Percentiles rank a stretch among this genome's conserved stretches.
These are phyloP conservation scores for Proales similis DNA, from an alignment of 1,140 invertebrate species.

Conservation along the genomic window DNA sequence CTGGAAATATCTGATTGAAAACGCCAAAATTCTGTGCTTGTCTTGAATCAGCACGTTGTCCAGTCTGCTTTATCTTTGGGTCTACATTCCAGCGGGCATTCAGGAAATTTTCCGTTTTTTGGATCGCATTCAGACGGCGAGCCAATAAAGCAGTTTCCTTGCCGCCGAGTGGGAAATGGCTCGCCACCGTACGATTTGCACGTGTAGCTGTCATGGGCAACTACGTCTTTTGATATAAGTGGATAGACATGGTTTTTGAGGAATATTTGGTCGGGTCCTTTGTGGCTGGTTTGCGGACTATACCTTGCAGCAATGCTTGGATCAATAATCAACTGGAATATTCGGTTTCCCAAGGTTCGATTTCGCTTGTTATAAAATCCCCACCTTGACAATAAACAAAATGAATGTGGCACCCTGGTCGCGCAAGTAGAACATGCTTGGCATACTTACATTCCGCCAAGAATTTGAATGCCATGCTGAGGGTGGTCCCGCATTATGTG, in stretches of 20 bases:
- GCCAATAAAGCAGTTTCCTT: slow-evolving; percentile 24
- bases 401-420: background rate
- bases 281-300: background rate
- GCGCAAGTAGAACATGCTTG: background rate
- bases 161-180: slow-evolving; percentile 7
- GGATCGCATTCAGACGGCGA: background rate
- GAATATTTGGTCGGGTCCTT: slow-evolving; percentile 18
- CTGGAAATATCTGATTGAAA: too few species aligned
- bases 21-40: too few species aligned
- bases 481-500: slow-evolving; percentile 30
- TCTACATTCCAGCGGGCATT: slow-evolving; percentile 11
- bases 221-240: background rate
- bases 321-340: background rate
- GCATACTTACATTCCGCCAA: slow-evolving; percentile 33
- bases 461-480: slow-evolving; percentile 1
- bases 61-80: slow-evolving; percentile 9
- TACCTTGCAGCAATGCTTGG: background rate
- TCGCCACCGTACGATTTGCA: slow-evolving; percentile 12
- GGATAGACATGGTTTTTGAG: slow-evolving; percentile 10
- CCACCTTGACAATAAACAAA: slow-evolving; percentile 2
- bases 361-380: background rate
- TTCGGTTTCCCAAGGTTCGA: background rate
- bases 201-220: slow-evolving; percentile 23
- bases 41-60: slow-evolving; percentile 9
- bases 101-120: background rate